Evolutionary conservation across 2,888 invertebrate genomes (phyloP).

Genomic region (Ophion ventricosus): DNA sequence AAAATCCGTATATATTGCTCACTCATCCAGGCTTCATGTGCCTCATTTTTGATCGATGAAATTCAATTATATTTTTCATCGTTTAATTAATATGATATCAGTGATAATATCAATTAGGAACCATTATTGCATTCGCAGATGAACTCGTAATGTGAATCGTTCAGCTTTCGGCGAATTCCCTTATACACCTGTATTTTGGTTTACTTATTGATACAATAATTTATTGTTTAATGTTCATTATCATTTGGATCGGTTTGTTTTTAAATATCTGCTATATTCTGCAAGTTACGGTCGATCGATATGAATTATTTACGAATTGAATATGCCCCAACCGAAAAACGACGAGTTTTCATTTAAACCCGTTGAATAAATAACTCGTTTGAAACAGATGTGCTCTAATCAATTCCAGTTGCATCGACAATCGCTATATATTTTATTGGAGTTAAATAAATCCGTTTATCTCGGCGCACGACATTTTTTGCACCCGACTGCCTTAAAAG

Average conservation of each 20-base stretch:
- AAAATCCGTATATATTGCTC: too few species aligned
- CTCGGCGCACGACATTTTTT: not conserved
- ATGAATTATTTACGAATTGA: conserved; percentile 10
- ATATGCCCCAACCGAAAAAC: not conserved
- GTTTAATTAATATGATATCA: too few species aligned
- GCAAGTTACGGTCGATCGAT: not conserved
- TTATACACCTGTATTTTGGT: not conserved
- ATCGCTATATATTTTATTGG: conserved; percentile 14
- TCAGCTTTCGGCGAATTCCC: not conserved
- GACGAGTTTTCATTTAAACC: not conserved
- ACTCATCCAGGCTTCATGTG: too few species aligned
- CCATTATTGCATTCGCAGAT: not conserved
- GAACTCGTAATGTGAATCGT: not conserved
- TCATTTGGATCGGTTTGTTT: not conserved
- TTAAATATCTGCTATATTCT: not conserved
- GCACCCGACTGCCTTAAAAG: conserved; percentile 14
- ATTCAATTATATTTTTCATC: too few species aligned
- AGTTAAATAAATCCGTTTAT: conserved; percentile 17
- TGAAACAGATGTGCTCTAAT: not conserved
- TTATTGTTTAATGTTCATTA: not conserved
- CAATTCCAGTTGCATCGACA: not conserved
- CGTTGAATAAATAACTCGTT: conserved; percentile 12
- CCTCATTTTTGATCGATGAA: too few species aligned
- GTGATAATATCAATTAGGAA: not conserved
- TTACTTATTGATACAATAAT: not conserved